Evolutionary conservation across 1,140 invertebrate genomes (phyloP).

Genomic region (Whitmania pigra): DNA sequence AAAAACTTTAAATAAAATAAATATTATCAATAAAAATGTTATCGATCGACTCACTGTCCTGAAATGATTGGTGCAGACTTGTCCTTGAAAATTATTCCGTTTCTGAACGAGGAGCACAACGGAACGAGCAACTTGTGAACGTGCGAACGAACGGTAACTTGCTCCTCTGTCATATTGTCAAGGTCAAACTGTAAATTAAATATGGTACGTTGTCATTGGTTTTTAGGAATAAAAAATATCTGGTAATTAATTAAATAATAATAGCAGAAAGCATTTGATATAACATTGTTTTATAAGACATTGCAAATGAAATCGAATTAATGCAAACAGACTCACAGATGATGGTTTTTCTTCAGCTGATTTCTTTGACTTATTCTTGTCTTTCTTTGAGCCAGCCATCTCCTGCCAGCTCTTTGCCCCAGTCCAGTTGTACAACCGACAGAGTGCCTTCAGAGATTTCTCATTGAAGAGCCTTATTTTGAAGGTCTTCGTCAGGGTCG

Average conservation of each 20-base stretch:
- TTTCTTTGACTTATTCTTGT: background rate
- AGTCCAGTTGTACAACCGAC: background rate
- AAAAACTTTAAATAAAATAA: too few species aligned
- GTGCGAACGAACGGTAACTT: background rate
- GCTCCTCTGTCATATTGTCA: background rate
- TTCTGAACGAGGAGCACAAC: background rate
- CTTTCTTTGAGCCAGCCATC: background rate
- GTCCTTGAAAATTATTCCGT: constrained; percentile 6
- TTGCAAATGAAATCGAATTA: background rate
- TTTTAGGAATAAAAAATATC: too few species aligned
- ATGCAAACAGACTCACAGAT: background rate
- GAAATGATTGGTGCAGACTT: background rate
- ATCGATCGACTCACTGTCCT: background rate
- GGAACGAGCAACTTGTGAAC: background rate
- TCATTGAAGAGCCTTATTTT: background rate
- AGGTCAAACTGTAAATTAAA: background rate
- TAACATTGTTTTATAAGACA: background rate
- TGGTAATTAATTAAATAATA: too few species aligned
- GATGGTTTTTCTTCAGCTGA: background rate
- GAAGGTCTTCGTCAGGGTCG: background rate
- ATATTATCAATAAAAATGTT: background rate
- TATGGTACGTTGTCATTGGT: too few species aligned
- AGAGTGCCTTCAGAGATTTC: background rate
- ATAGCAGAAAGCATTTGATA: too few species aligned
- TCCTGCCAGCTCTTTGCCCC: constrained; percentile 5